Evolutionary conservation across 2,888 invertebrate genomes (phyloP).

Genomic region (Odontothrips loti): DNA sequence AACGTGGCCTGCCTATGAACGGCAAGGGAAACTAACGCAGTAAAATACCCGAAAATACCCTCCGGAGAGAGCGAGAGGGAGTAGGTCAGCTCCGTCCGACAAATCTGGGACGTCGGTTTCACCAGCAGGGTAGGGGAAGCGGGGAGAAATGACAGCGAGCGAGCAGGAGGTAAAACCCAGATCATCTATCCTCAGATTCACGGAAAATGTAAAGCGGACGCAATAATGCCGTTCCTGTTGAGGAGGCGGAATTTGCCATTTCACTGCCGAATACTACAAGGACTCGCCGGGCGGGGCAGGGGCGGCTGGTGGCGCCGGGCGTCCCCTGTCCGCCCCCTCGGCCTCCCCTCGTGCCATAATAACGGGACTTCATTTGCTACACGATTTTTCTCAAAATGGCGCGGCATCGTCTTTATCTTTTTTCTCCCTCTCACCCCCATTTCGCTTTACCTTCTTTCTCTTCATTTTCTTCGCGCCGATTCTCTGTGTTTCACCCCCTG

Average conservation of each 20-base stretch:
- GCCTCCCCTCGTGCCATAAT: neutral
- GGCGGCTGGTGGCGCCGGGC: neutral
- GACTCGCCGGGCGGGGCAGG: too few species aligned
- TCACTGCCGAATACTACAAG: conserved; percentile 5
- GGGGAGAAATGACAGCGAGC: neutral
- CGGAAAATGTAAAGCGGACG: conserved; percentile 4
- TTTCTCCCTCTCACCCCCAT: neutral
- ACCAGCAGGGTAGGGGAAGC: neutral
- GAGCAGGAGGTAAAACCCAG: neutral
- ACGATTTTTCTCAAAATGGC: conserved; percentile 23
- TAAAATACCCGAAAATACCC: too few species aligned
- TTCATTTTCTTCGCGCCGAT: neutral
- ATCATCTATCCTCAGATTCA: neutral
- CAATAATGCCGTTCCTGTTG: neutral
- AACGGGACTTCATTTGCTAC: conserved; percentile 24
- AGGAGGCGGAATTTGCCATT: neutral
- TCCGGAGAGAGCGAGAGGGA: too few species aligned
- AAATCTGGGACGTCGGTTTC: too few species aligned
- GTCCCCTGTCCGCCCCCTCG: neutral
- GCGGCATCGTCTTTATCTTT: neutral
- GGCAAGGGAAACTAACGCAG: too few species aligned
- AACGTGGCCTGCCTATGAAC: too few species aligned
- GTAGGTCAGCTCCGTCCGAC: too few species aligned
- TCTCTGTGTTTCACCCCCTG: neutral
- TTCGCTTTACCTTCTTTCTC: neutral